Evolutionary conservation across 1,140 invertebrate genomes (phyloP).

Genomic region (Holotrichia oblita): DNA sequence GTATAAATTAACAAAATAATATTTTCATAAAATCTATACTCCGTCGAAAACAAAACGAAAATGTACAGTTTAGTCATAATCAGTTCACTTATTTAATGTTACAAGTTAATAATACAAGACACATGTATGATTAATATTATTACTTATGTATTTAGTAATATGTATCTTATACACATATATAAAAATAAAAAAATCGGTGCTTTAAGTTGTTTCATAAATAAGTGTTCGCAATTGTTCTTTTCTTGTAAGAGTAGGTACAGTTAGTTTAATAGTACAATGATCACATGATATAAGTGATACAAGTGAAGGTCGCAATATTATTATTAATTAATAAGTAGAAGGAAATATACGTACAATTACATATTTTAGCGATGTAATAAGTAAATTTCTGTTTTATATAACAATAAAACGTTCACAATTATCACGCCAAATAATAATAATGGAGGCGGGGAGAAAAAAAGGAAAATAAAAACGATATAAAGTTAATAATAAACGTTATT

Average conservation of each 20-base stretch:
- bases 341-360: slow-evolving; percentile 22
- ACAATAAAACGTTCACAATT: neutral
- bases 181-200: slow-evolving; percentile 34
- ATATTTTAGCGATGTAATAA: neutral
- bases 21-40: neutral
- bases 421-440: slow-evolving; percentile 14
- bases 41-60: slow-evolving; percentile 11
- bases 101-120: slow-evolving; percentile 7
- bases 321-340: slow-evolving; percentile 7
- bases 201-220: slow-evolving; percentile 12
- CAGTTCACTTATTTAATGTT: slow-evolving; percentile 8
- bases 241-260: slow-evolving; percentile 5
- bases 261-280: slow-evolving; percentile 19
- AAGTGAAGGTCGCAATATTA: slow-evolving; percentile 3
- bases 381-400: neutral
- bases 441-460: neutral
- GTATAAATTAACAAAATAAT: slow-evolving; percentile 28
- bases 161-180: slow-evolving; percentile 26
- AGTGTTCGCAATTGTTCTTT: neutral
- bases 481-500: slow-evolving; percentile 10
- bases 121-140: slow-evolving; percentile 25
- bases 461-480: neutral
- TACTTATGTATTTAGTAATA: slow-evolving; percentile 23
- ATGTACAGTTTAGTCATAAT: slow-evolving; percentile 5
- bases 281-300: slow-evolving; percentile 19